Evolutionary conservation across 2,888 invertebrate species (phyloP).

Genomic region (Agrotis segetum): DNA sequence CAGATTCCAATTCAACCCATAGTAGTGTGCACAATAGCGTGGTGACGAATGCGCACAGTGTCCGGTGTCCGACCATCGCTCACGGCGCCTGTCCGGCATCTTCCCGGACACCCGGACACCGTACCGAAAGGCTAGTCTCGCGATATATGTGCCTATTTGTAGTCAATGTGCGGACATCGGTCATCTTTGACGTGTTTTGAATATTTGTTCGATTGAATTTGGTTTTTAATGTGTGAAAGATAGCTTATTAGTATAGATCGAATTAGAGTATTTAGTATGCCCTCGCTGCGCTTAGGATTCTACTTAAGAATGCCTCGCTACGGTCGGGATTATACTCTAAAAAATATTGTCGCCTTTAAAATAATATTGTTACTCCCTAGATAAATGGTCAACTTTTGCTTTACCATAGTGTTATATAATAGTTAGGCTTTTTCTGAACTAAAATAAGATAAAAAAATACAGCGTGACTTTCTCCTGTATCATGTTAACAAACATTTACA

Average conservation of each 20-base stretch:
- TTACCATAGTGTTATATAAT: no score
- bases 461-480: no score
- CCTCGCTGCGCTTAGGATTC: no score
- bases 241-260: not conserved
- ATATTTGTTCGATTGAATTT: conserved; percentile 27
- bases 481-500: no score
- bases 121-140: conserved; percentile 64
- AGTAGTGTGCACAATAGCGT: conserved; percentile 62
- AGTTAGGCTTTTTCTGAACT: no score
- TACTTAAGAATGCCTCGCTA: no score
- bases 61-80: conserved; percentile 74
- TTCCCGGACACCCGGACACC: conserved; percentile 65
- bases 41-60: conserved; percentile 78
- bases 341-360: no score
- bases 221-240: conserved; percentile 8
- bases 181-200: conserved; percentile 61
- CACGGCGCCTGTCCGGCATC: conserved; percentile 64
- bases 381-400: no score
- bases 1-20: conserved; percentile 49
- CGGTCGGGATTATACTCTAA: no score
- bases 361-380: no score
- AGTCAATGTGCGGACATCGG: conserved; percentile 49
- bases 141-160: conserved; percentile 55
- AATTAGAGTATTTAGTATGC: no score
- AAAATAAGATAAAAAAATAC: no score